Base-by-base conservation (phyloP, 2,888 invertebrate species). In the Coremacera marginata region DNA sequence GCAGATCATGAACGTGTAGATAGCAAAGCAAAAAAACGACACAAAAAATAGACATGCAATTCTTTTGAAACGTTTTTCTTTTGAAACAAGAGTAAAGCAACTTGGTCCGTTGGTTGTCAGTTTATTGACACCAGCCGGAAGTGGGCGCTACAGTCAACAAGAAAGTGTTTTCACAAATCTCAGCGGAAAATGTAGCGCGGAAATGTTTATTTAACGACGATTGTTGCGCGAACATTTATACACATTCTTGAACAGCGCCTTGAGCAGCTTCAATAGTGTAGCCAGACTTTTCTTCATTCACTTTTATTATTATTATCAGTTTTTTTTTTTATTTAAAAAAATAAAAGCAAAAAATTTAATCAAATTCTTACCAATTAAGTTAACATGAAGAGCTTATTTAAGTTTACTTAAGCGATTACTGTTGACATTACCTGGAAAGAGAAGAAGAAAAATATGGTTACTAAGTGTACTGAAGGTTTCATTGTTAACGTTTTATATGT, bases 71-170 rank as follows among this genome's bases (percentile, higher is more conserved):
- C n/a, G n/a, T 60, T 55, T 55, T 70, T 19, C 55, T 70, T 55
- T 55, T 55, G 1, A 55, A 55, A 22, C 7, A 55, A 22, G 55
- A 9, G 19, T 22, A 3, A 19, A 5, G 11, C 44, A 55, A 55
- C 22, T 55, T 19, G n/a, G 55, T 19, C 19, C 11, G 31, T 3
- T 31, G 31, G 31, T n/a, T 16, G 31, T 37, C 49, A 62, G 60
- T 72, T 72, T 60, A 55, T 70, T 70, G 70, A 70, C 70, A 27
- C 34, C 19, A 34, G 25, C n/a, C 70, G 70, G 55, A 70, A 70
- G 52, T 22, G 11, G 25, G 22, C 25, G 9, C 27, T n/a, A 19
- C 55, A 55, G 7, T n/a, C 55, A 19, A 31, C 44, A 2, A 65
- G 65, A 31, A 65, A 37, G 34, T 27, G 63, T 63, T 34, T 34